Base-by-base conservation (phyloP, 37 sponge, comb jelly and placozoan species). In the Chondrosia reniformis region DNA sequence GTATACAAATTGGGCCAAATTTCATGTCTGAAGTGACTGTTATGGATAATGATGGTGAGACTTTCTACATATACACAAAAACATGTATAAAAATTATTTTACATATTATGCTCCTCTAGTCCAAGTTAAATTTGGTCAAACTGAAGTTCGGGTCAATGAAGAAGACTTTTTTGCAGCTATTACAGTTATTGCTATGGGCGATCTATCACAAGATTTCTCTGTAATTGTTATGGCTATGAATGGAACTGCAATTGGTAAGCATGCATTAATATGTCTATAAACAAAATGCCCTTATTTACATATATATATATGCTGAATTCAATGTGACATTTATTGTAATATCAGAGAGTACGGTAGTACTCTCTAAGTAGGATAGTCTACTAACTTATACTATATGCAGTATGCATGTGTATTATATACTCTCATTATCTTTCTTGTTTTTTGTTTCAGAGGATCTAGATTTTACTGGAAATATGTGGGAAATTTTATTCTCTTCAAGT, bases 401-500 rank as follows among this genome's bases (percentile, higher is more conserved):
- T 61, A 8, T 61, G 63, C n/a, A 61, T 12, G 27, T 61, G 17
- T 22, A 22, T 12, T 8, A 12, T 22, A 25, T 64, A 3, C 25
- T 31, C 32, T n/a, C 34, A 21, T 28, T 19, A 4, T 32, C 33
- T 33, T 7, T 13, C 7, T 66, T 19, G 42, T 39, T 69, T 17
- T 25, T 1, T 69, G 39, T 34, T 25, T 2, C 22, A 69, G 72
- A 69, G 22, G 5, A 1, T 25, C 3, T 39, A 17, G 72, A 69
- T 44, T 69, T 69, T 24, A 69, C 72, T 41, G 72, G 72, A 24
- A 69, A 40, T 34, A 69, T 69, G 72, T 69, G 72, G 72, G 44
- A 8, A 37, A 21, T 69, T 34, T 19, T 43, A 41, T 69, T 69
- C 72, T 25, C 44, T 2, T 41, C 72, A 3, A 7, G n/a, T 40